A percentile compares a stretch with the other conserved stretches of the same genome.
Evolutionary conservation across 2,888 invertebrate species (phyloP).

Genomic region (Stomorhina lunata): DNA sequence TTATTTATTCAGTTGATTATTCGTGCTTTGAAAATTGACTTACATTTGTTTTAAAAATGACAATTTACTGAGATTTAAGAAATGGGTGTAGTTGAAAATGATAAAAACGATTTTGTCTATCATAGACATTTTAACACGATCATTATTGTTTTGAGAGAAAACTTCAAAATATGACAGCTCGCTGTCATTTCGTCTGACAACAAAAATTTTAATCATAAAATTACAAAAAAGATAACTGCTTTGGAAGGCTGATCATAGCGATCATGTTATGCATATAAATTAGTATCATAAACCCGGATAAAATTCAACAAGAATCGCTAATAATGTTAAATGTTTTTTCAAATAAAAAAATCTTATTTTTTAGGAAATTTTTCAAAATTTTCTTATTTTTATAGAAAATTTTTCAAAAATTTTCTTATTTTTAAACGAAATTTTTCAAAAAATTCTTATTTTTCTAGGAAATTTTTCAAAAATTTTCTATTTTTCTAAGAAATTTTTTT

Average conservation of each 20-base stretch:
- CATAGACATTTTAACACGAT: neutral
- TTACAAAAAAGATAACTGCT: neutral
- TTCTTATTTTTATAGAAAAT: neutral
- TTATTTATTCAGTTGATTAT: neutral
- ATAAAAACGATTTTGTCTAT: neutral
- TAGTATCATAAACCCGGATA: neutral
- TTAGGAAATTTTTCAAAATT: slow-evolving; percentile 10
- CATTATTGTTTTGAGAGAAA: neutral
- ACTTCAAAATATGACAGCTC: neutral
- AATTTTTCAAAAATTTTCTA: too few species aligned
- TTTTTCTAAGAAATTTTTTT: too few species aligned
- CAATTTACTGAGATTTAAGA: neutral
- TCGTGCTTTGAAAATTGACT: neutral
- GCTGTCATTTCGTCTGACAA: neutral
- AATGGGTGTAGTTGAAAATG: neutral
- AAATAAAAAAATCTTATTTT: too few species aligned
- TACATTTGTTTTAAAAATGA: slow-evolving; percentile 30
- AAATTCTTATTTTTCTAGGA: too few species aligned
- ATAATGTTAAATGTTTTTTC: too few species aligned
- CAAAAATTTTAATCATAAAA: neutral
- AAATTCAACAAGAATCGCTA: neutral
- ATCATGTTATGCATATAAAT: neutral
- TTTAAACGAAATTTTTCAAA: too few species aligned
- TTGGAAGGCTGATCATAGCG: neutral
- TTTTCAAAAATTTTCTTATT: too few species aligned